These are phyloP conservation scores for Spinus pinus DNA, from an alignment of 2,797 vertebrate genomes.

Conservation along the genomic window DNA sequence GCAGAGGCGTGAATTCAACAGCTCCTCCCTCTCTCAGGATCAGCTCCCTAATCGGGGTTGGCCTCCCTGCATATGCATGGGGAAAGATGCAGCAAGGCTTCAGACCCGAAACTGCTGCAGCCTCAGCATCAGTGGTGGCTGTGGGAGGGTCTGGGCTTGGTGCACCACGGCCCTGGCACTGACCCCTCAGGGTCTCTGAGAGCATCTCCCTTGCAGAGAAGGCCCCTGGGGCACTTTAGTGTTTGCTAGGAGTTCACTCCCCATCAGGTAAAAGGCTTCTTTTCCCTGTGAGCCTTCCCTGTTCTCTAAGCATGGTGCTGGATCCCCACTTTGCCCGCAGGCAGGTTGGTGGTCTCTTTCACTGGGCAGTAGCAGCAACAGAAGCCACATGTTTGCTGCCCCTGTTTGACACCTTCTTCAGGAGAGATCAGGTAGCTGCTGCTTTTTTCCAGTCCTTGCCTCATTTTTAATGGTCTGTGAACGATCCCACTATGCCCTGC, in stretches of 20 bases:
- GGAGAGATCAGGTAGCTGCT: background rate
- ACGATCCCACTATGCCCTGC: background rate
- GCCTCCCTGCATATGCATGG: background rate
- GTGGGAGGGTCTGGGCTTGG: background rate
- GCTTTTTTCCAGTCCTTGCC: background rate
- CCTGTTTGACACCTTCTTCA: background rate
- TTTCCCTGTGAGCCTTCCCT: background rate
- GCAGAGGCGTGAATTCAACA: constrained; percentile 1
- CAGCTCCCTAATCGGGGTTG: background rate
- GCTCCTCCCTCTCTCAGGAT: background rate
- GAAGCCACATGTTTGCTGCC: background rate
- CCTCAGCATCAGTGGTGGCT: background rate
- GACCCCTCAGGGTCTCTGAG: rapidly evolving
- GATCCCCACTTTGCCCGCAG: rapidly evolving
- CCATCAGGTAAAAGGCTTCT: rapidly evolving
- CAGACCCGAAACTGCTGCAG: background rate
- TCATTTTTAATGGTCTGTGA: background rate
- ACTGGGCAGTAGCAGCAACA: background rate
- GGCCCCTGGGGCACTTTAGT: background rate
- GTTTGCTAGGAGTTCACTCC: background rate
- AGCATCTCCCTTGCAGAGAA: background rate
- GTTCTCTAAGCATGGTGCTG: rapidly evolving
- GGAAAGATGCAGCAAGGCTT: background rate
- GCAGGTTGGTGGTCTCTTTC: background rate
- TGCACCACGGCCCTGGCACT: rapidly evolving